Evolutionary conservation across 2,113 vertebrate species (phyloP).

Genomic region (Poeciliopsis turrubarensis): DNA sequence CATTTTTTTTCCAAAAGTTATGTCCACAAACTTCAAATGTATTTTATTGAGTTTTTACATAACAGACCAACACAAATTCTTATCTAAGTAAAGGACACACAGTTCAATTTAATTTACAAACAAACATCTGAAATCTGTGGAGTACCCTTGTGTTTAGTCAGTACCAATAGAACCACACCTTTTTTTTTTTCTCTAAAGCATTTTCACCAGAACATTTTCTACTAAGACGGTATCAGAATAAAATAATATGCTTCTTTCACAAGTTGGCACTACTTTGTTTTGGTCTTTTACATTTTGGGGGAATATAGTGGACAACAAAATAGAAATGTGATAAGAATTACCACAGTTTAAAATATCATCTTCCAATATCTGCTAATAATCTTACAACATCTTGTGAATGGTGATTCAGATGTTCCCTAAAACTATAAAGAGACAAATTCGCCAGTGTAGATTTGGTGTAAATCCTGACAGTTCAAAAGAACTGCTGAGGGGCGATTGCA

Average conservation of each 20-base stretch:
- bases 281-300: not conserved
- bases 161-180: not conserved
- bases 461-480: slow-evolving; percentile 28
- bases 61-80: not conserved
- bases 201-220: not conserved
- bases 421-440: not conserved
- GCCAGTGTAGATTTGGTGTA: not conserved
- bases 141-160: not conserved
- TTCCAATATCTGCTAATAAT: not conserved
- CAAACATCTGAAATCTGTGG: not conserved
- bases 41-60: not conserved
- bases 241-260: too few species aligned
- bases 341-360: not conserved
- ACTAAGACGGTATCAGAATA: not conserved
- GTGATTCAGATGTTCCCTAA: not conserved
- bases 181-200: not conserved
- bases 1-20: not conserved
- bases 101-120: not conserved
- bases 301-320: not conserved
- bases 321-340: not conserved
- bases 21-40: too few species aligned
- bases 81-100: not conserved
- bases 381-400: not conserved
- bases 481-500: slow-evolving; percentile 36
- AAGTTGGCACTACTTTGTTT: too few species aligned